Evolutionary conservation across 2,797 vertebrate species (phyloP).

Genomic region (Ataeniobius toweri): DNA sequence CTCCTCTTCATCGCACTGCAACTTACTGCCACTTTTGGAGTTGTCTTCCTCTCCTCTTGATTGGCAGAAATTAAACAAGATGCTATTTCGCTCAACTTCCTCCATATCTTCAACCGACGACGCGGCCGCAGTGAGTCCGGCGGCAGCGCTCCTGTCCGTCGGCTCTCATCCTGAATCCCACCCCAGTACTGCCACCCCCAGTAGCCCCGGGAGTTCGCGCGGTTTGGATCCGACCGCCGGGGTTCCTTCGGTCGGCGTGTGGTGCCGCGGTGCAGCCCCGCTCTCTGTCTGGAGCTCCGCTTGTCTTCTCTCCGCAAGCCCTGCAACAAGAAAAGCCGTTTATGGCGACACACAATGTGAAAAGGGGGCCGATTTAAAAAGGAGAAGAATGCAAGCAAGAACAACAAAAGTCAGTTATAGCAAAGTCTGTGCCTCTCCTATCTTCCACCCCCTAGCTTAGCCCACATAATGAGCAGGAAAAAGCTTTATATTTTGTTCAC

Average conservation of each 20-base stretch:
- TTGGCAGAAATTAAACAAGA: slow-evolving; percentile 83
- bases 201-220: slow-evolving; percentile 65
- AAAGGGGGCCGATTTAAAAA: slow-evolving; percentile 96
- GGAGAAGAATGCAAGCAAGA: slow-evolving; percentile 97
- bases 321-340: slow-evolving; percentile 97
- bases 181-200: slow-evolving; percentile 22
- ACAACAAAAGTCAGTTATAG: slow-evolving; percentile 99
- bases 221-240: slow-evolving; percentile 31
- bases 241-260: slow-evolving; percentile 37
- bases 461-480: slow-evolving; percentile 95
- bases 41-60: slow-evolving; percentile 84
- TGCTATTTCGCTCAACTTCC: slow-evolving; percentile 61
- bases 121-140: slow-evolving; percentile 45
- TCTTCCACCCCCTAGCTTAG: slow-evolving; percentile 89
- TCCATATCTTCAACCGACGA: slow-evolving; percentile 15
- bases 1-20: slow-evolving; percentile 67
- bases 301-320: slow-evolving; percentile 80
- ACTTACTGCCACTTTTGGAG: slow-evolving; percentile 91
- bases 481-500: slow-evolving; percentile 99
- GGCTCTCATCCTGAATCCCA: slow-evolving; percentile 41
- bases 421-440: slow-evolving; percentile 84
- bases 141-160: slow-evolving; percentile 70
- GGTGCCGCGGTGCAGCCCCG: slow-evolving; percentile 73
- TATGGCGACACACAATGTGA: slow-evolving; percentile 94
- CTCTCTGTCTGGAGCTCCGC: slow-evolving; percentile 73